Evolutionary conservation across 2,888 invertebrate genomes (phyloP), one percentile per base, ranked within the genome.

Genomic region (Plebejus melissa): DNA sequence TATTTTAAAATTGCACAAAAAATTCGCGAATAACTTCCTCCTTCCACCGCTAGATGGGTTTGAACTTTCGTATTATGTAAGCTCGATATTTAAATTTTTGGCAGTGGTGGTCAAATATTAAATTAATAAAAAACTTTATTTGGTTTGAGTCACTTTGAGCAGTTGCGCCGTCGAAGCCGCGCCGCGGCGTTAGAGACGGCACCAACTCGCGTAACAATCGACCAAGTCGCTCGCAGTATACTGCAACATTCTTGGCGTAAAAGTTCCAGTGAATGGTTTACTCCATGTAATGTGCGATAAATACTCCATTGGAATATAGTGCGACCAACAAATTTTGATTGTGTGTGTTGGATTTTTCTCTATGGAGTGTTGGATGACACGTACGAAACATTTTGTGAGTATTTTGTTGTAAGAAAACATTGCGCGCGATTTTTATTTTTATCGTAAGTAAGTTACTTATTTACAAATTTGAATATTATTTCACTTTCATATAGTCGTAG

Each of bases 211-310:
- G 90, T 87, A 90, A 89, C 87, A 86, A 88, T 90, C 90, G 90
- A 88, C 90, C 90, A 90, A 90, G 88, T 88, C 85, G 88, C 89
- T 84, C 85, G 87, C 87, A 87, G 90, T 22, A 2, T 86, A 85
- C 91, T 92, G 93, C 92, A 93, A 92, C 93, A 93, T 93, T 93
- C 93, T 90, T 93, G 91, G 89, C 86, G 93, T 93, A 93, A 93
- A 93, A 93, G 93, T 93, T 91, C 93, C 82, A 88, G 91, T 87
- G 92, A 85, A 90, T 89, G 93, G 93, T 93, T 91, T 92, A 92
- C 93, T 93, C 92, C 92, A 90, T 88, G 91, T 85, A 92, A 93
- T 93, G 87, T 93, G 93, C 91, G 90, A 80, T 80, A 85, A 82
- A 87, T 86, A 86, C 84, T 81, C 86, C 83, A 84, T 83, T 86